Evolutionary conservation across 53 echinoderm and acorn worm species (phyloP).

Genomic region (Echinometra lucunter): DNA sequence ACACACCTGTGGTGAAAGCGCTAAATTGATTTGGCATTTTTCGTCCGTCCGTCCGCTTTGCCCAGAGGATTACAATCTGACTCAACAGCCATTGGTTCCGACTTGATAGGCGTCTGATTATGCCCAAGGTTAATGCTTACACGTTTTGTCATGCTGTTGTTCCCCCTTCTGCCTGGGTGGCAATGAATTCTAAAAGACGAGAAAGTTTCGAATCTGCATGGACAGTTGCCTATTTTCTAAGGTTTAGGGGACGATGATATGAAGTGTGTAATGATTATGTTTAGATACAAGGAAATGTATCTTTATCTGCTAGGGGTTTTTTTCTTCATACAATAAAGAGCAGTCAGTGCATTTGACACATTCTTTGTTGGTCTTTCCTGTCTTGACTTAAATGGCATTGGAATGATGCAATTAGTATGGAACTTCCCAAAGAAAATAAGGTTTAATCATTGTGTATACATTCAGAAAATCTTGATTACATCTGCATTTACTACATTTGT

Average conservation of each 20-base stretch:
- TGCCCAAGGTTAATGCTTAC: neutral
- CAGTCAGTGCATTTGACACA: neutral
- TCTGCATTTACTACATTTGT: no score
- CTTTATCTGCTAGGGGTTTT: neutral
- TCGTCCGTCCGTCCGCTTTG: neutral
- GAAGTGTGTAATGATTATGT: neutral
- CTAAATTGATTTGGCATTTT: slow-evolving; percentile 43
- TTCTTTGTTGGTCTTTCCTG: neutral
- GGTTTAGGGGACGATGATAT: neutral
- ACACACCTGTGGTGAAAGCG: slow-evolving; percentile 23
- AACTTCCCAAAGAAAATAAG: neutral
- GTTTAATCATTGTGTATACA: no score
- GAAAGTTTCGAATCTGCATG: neutral
- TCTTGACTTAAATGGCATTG: no score
- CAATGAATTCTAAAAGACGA: neutral
- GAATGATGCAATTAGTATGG: neutral
- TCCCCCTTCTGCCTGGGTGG: neutral
- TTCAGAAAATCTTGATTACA: no score
- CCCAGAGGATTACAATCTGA: slow-evolving; percentile 6
- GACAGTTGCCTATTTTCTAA: neutral
- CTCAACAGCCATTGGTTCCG: slow-evolving; percentile 33
- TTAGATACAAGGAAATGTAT: neutral
- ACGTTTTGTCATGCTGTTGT: slow-evolving; percentile 15
- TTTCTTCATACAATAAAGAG: neutral
- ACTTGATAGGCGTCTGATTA: slow-evolving; percentile 25